Conservation (phyloP, 2,888 invertebrate genomes). For the Smittia sp. region DNA sequence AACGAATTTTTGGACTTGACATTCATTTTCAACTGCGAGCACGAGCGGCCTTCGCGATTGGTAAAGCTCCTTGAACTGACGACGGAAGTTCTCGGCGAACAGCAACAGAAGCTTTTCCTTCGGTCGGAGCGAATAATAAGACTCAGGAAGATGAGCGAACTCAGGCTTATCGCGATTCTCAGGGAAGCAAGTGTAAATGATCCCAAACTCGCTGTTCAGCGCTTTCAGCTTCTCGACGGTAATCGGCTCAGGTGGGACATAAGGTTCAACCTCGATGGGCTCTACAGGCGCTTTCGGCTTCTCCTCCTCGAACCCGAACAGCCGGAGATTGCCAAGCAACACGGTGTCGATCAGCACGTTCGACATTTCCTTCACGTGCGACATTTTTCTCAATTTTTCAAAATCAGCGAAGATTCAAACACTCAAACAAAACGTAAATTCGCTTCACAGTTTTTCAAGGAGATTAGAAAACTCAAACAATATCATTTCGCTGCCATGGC, state of each 20-base stretch:
- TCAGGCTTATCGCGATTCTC: constrained; percentile 53
- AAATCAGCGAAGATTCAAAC: no score
- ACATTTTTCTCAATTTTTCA: constrained; percentile 21
- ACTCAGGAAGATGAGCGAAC: constrained; percentile 62
- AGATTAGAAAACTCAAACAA: no score
- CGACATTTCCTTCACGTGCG: constrained; percentile 20
- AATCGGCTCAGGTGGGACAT: constrained; percentile 19
- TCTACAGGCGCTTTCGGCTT: background rate
- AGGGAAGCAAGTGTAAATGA: constrained; percentile 50
- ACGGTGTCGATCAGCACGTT: constrained; percentile 21
- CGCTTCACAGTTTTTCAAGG: no score
- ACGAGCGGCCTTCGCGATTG: constrained; percentile 64
- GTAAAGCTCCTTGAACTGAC: constrained; percentile 63
- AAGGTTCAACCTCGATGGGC: constrained; percentile 3
- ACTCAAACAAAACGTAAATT: no score
- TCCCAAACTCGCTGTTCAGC: constrained; percentile 44
- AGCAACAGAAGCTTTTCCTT: constrained; percentile 71
- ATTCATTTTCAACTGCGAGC: constrained; percentile 72
- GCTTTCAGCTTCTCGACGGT: background rate
- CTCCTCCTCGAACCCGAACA: constrained; percentile 20
- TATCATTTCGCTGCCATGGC: no score
- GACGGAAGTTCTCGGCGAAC: constrained; percentile 75
- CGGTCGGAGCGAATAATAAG: constrained; percentile 63
- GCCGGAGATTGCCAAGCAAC: background rate
- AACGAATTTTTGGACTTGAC: constrained; percentile 84